Conservation (phyloP, 2,888 invertebrate genomes). For the Tubiluchus corallicola region DNA sequence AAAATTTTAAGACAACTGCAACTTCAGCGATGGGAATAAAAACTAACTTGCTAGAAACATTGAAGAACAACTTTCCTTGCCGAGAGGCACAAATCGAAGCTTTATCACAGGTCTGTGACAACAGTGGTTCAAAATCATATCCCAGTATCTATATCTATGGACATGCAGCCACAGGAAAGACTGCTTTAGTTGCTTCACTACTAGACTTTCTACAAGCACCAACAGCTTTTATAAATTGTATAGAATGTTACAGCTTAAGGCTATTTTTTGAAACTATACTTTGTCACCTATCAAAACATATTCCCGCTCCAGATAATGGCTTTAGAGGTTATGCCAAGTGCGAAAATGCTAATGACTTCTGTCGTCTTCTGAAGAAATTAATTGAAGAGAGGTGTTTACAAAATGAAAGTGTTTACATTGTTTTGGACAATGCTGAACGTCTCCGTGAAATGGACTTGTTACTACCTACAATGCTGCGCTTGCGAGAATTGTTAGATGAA, state of each 20-base stretch:
- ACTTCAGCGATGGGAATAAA: no score
- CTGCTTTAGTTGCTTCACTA: slow-evolving; percentile 43
- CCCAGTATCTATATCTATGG: slow-evolving; percentile 56
- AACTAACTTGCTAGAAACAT: no score
- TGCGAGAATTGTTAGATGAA: slow-evolving; percentile 43
- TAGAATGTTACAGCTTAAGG: slow-evolving; percentile 57
- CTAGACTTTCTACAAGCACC: slow-evolving; percentile 27
- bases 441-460: slow-evolving; percentile 54
- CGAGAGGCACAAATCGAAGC: no score
- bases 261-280: slow-evolving; percentile 57
- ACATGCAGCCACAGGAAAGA: slow-evolving; percentile 66
- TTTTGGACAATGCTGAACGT: slow-evolving; percentile 61
- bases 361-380: slow-evolving; percentile 18
- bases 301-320: slow-evolving; percentile 13
- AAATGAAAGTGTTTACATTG: background rate
- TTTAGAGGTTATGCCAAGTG: slow-evolving; percentile 17
- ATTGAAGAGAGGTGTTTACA: slow-evolving; percentile 8
- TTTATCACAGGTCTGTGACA: no score
- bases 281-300: slow-evolving; percentile 34
- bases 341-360: slow-evolving; percentile 28
- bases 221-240: slow-evolving; percentile 48
- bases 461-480: slow-evolving; percentile 47
- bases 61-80: no score
- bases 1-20: no score
- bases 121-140: no score